Evolutionary conservation across 2,888 invertebrate genomes (phyloP).

Genomic region (Drosophila rubida): DNA sequence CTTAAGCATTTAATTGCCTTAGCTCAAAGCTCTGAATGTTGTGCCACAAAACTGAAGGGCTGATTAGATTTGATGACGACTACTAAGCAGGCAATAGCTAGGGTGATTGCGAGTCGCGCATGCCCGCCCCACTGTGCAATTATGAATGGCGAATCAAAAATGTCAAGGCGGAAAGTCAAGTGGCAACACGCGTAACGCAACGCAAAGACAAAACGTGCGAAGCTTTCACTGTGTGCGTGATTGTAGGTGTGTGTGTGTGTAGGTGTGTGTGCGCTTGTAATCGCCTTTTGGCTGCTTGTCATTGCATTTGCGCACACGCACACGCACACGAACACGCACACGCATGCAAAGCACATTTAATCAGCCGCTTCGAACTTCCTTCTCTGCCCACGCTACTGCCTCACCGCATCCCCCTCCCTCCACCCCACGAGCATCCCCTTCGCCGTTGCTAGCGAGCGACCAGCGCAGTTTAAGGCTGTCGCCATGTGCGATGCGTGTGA

Average conservation of each 20-base stretch:
- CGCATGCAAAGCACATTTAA: conserved; percentile 68
- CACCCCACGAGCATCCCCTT: no score
- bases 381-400: no score
- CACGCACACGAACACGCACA: conserved; percentile 45
- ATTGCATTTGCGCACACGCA: conserved; percentile 60
- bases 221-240: conserved; percentile 9
- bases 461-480: background rate
- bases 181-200: conserved; percentile 42
- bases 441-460: background rate
- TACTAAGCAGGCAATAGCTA: background rate
- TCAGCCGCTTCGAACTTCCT: conserved; percentile 48
- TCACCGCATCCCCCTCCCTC: no score
- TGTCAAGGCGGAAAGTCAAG: conserved; percentile 33
- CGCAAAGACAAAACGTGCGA: conserved; percentile 26
- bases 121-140: background rate
- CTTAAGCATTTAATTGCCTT: no score
- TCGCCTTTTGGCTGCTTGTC: conserved; percentile 59
- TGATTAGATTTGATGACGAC: no score
- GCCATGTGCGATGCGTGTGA: conserved; percentile 21
- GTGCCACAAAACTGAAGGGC: no score
- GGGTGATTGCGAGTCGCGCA: background rate
- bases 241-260: conserved; percentile 21
- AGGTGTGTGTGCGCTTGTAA: conserved; percentile 31
- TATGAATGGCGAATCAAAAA: conserved; percentile 25
- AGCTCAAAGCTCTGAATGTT: no score